Conservation (phyloP, 2,888 invertebrate genomes). For the Lochmaea capreae region DNA sequence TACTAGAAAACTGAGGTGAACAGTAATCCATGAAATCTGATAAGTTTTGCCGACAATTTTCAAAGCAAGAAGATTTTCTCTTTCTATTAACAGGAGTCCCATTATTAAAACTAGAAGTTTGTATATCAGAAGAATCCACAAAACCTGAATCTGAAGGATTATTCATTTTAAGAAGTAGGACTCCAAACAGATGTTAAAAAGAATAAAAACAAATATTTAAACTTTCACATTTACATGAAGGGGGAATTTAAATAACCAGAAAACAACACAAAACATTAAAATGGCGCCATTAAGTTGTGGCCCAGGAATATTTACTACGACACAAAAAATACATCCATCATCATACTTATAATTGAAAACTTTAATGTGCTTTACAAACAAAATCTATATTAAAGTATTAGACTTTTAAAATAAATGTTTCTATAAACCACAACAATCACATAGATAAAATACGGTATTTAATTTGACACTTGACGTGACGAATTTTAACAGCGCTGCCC, state of each 20-base stretch:
- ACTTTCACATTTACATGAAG: conserved; percentile 6
- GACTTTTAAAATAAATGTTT: background rate
- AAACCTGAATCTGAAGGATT: conserved; percentile 40
- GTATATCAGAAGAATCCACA: conserved; percentile 42
- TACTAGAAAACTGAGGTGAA: conserved; percentile 56
- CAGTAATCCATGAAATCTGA: conserved; percentile 49
- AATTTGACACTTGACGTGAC: background rate
- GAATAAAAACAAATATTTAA: background rate
- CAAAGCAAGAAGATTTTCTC: conserved; percentile 51
- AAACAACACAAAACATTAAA: conserved; percentile 27
- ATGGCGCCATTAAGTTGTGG: conserved; percentile 32
- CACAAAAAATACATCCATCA: conserved; percentile 8
- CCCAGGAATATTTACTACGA: conserved; percentile 1
- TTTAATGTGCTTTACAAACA: background rate
- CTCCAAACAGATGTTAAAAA: background rate
- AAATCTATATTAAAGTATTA: background rate
- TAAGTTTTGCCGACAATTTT: conserved; percentile 42
- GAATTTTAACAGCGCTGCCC: background rate
- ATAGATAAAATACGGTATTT: background rate
- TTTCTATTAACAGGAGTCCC: conserved; percentile 50
- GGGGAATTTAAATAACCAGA: conserved; percentile 14
- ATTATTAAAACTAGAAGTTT: conserved; percentile 48
- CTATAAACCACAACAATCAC: conserved; percentile 6
- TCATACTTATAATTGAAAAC: background rate
- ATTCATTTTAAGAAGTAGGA: conserved; percentile 33